Evolutionary conservation across 2,888 invertebrate species (phyloP).

Genomic region (Epiblema foenella): DNA sequence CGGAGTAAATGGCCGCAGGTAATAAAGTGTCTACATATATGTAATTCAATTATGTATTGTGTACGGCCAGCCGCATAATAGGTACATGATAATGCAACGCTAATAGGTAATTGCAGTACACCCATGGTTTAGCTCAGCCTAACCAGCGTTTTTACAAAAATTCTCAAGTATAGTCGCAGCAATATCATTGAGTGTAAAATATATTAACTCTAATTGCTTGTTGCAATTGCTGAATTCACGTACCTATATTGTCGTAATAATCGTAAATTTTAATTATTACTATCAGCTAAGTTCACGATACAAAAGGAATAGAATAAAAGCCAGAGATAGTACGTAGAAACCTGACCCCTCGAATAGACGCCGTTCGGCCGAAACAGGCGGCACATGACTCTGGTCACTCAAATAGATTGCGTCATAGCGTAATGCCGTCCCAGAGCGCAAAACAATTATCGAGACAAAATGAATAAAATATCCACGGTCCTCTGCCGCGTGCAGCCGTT

Average conservation of each 20-base stretch:
- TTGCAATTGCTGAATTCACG: background rate
- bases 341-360: constrained; percentile 53
- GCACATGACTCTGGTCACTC: constrained; percentile 76
- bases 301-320: constrained; percentile 7
- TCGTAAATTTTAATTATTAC: background rate
- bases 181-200: background rate
- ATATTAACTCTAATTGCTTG: background rate
- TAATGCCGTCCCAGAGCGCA: constrained; percentile 71
- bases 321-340: constrained; percentile 51
- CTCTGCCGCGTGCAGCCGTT: constrained; percentile 62
- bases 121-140: background rate
- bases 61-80: constrained; percentile 4
- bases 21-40: constrained; percentile 46
- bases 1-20: constrained; percentile 58
- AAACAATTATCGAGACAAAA: constrained; percentile 78
- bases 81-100: constrained; percentile 9
- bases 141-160: background rate
- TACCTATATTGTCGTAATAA: background rate
- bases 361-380: constrained; percentile 48
- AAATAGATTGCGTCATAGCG: constrained; percentile 79
- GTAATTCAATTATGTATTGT: constrained; percentile 25
- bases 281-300: background rate
- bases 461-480: constrained; percentile 74
- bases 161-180: background rate
- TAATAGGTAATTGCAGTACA: constrained; percentile 11